Evolutionary conservation across 2,113 vertebrate species (phyloP), one percentile per base, ranked within the genome.

Genomic region (Riparia riparia): DNA sequence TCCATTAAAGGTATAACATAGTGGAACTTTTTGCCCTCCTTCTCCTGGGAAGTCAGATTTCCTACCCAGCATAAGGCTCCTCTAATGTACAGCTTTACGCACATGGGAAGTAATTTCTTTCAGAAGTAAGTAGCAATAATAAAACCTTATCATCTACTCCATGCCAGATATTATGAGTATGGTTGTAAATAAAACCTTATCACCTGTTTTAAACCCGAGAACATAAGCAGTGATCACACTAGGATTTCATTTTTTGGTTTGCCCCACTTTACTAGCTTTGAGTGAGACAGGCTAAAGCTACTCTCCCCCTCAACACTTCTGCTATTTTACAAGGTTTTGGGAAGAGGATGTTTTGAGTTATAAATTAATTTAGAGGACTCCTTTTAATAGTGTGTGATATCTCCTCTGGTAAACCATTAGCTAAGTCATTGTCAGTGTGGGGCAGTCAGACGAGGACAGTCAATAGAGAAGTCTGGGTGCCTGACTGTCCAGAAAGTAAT

Each of bases 101-200:
- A 42, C 12, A 2, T 16, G 12, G 56, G 7, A 83, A 93, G 72
- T 45, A 71, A 89, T 86, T 86, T 82, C 41, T 93, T 86, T 78
- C 70, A 83, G 79, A 89, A 92, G 28, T 71, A 90, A 72, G 69
- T 34, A 82, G 82, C 28, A 94, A 65, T 93, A 95, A 90, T 92
- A 82, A 95, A 97, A 81, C 76, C 72, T 95, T 93, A 90, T 95
- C 39, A 41, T 82, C 42, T 86, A n/a, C 45, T 93, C 72, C 80
- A 61, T 6, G 47, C 82, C 76, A 97, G 82, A 68, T 86, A 86
- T 54, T 91, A 84, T 31, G 68, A 92, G 37, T 45, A 14, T 45
- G 65, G 80, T 39, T 93, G 93, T 95, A 96, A 95, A 92, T 74
- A 94, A 96, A 94, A 68, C 53, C 60, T 94, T 94, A 94, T 89